Evolutionary conservation across 2,113 vertebrate species (phyloP), one percentile per base, ranked within the genome.

Genomic region (Ailuropoda melanoleuca): DNA sequence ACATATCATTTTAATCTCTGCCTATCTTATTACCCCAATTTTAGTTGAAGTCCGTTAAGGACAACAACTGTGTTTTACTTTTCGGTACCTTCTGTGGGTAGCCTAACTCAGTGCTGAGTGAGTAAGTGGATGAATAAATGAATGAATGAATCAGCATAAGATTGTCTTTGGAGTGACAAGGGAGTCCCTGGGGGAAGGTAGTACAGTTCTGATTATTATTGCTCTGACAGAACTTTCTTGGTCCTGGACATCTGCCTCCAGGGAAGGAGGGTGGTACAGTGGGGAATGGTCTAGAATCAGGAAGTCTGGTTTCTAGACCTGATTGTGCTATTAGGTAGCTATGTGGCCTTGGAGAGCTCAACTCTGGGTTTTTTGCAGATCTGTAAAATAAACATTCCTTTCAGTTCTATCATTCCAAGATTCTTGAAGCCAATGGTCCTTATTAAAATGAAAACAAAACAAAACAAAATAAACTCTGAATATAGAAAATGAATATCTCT

Each of bases 331-430:
- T 23, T 8, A 46, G 24, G 14, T 48, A 66, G 43, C 82, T 72
- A 19, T 50, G 24, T 43, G 48, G 48, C 34, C 75, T 77, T 77
- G 37, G n/a, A 62, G 29, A 94, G 26, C n/a, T 88, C 53, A 56
- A 4, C 50, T 55, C 66, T 37, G 8, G 64, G 29, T 39, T 84
- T 92, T 68, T 34, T 78, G 64, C 21, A 60, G 9, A 64, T 46
- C 18, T 50, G 4, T 85, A 80, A 96, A 48, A 87, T 64, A 29
- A 89, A 78, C 39, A 29, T 88, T 84, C 58, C 55, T 96, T 96
- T 90, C 46, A 86, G 34, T 72, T 89, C 43, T 82, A 66, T 88
- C 15, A 46, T 60, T 77, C 46, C 58, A 80, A 55, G 23, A 68
- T 21, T 81, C 56, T 80, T 75, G 37, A 95, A 93, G 81, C 24